Evolutionary conservation across 2,888 invertebrate genomes (phyloP), one percentile per base, ranked within the genome.

Genomic region (Cyaniris semiargus): DNA sequence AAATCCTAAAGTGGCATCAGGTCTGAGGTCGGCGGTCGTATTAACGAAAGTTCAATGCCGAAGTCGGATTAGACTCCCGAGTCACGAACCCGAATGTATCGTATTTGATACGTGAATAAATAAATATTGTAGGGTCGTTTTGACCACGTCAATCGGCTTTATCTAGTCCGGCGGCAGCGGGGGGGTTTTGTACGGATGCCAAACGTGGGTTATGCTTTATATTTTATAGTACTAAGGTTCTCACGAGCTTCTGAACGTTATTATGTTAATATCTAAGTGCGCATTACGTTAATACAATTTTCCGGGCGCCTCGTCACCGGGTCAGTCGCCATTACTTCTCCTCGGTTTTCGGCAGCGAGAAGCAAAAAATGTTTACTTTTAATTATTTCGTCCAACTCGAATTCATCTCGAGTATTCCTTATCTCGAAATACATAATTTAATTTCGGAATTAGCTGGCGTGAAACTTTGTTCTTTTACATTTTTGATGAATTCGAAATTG

Each of bases 341-440:
- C 23, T 15, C 66, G 15, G 27, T 66, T 66, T 60, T 13, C 13
- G 27, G 66, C 13, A 31, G 60, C 4, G 13, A 23, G 7, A 21
- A 66, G 27, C 66, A 18, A 66, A 66, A 66, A 66, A 66, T 66
- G 66, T 66, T 66, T 66, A 66, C 66, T 66, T 66, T 66, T 66
- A 66, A 66, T 66, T 66, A 66, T 66, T 66, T 27, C 27, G 15
- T 66, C 15, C 60, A 23, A 60, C 66, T 66, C 27, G 0, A 66
- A 66, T 31, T 27, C 66, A 31, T 31, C 66, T 66, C 23, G 15
- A 66, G 66, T 66, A 31, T 66, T 27, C 66, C 15, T 66, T 66
- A 66, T 66, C 66, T 66, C 66, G 10, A 31, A 31, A 27, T 66
- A 66, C 66, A 27, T 66, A 66, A 66, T 66, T 66, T 66, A 31